Conservation (phyloP, 2,888 invertebrate species). For the Chaetogeoica ovagalla region DNA sequence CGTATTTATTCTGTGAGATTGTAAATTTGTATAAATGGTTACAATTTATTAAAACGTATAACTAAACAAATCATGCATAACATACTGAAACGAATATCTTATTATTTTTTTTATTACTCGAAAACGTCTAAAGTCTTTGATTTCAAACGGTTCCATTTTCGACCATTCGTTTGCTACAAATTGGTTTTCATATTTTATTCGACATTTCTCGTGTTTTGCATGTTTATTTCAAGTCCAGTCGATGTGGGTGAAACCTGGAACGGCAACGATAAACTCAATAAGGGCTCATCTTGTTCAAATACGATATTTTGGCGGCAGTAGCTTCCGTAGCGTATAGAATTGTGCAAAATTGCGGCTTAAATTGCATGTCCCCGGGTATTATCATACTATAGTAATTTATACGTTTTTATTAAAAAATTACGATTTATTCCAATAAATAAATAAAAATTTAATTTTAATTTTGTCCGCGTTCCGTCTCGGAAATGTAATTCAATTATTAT, state of each 20-base stretch:
- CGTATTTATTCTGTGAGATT: too few relatives aligned
- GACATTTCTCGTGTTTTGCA: neutral
- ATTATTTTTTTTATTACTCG: neutral
- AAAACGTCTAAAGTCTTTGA: neutral
- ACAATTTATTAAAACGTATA: too few relatives aligned
- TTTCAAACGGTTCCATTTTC: too few relatives aligned
- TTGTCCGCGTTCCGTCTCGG: too few relatives aligned
- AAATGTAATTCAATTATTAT: neutral
- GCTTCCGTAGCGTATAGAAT: neutral
- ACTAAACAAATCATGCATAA: too few relatives aligned
- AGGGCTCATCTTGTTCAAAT: neutral
- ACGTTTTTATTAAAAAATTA: constrained; percentile 11
- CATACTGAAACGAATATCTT: too few relatives aligned
- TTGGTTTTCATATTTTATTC: neutral
- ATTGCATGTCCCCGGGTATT: neutral
- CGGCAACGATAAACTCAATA: neutral
- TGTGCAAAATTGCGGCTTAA: neutral
- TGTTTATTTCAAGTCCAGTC: neutral
- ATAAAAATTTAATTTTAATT: too few relatives aligned
- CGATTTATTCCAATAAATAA: neutral
- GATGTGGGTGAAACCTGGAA: neutral
- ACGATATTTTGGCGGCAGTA: neutral
- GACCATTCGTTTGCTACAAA: too few relatives aligned
- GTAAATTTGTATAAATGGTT: too few relatives aligned
- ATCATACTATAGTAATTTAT: neutral